Evolutionary conservation across 2,113 vertebrate species (phyloP).

Genomic region (Psephotus haematonotus): DNA sequence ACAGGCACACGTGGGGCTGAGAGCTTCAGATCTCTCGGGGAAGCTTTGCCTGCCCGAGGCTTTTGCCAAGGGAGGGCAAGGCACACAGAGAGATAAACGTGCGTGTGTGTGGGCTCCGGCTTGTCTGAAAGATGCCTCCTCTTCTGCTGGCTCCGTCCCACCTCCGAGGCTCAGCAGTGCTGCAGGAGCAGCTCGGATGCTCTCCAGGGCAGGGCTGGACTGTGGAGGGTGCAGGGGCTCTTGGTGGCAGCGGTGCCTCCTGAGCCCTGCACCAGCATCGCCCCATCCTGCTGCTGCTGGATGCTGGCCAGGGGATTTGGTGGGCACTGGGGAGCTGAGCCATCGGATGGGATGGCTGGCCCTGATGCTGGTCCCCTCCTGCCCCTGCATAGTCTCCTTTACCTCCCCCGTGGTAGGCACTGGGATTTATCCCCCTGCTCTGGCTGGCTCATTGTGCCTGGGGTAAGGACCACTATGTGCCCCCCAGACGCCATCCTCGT

Average conservation of each 20-base stretch:
- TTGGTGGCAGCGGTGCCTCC: not conserved
- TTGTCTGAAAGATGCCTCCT: not conserved
- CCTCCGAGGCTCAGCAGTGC: not conserved
- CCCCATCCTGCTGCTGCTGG: not conserved
- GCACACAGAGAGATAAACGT: not conserved
- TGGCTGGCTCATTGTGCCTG: not conserved
- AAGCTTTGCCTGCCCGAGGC: not conserved
- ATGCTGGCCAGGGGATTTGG: not conserved
- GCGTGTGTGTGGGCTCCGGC: not conserved
- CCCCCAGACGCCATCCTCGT: fast-evolving
- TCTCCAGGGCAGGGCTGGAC: not conserved
- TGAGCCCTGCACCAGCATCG: fast-evolving
- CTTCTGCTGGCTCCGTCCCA: not conserved
- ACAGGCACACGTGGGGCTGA: not conserved
- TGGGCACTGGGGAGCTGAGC: not conserved
- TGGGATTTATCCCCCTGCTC: not conserved
- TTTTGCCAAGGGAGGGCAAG: not conserved
- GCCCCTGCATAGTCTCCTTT: not conserved
- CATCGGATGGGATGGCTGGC: fast-evolving
- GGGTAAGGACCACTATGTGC: fast-evolving
- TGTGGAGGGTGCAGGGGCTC: not conserved
- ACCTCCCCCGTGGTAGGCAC: not conserved
- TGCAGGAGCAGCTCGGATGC: not conserved
- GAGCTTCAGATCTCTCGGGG: not conserved
- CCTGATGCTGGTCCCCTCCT: fast-evolving